Percentiles rank a stretch among this genome's conserved stretches.
Conservation (phyloP, 2,888 invertebrate genomes). For the Autographa pulchrina region DNA sequence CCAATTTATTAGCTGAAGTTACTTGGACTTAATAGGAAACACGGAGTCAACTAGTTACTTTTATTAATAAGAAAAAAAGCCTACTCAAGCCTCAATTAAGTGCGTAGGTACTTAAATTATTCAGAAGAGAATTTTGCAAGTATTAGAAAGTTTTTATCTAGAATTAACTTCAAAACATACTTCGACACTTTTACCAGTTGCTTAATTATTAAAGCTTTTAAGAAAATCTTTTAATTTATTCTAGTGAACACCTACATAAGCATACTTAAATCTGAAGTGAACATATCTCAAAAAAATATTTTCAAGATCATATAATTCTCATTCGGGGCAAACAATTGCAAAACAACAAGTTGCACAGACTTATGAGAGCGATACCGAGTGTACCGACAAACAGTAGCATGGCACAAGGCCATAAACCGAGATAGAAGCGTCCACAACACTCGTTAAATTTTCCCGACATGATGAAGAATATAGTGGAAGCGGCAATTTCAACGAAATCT, state of each 20-base stretch:
- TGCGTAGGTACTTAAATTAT: slow-evolving; percentile 47
- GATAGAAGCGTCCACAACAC: slow-evolving; percentile 36
- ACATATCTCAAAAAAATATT: background rate
- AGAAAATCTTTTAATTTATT: background rate
- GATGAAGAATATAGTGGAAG: slow-evolving; percentile 57
- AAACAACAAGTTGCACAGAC: slow-evolving; percentile 13
- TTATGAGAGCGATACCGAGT: slow-evolving; percentile 9
- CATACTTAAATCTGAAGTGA: background rate
- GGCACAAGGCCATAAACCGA: slow-evolving; percentile 34
- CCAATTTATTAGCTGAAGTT: slow-evolving; percentile 64
- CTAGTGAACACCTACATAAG: background rate
- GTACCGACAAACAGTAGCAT: slow-evolving; percentile 1
- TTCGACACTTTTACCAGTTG: slow-evolving; percentile 13
- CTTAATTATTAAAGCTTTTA: slow-evolving; percentile 31
- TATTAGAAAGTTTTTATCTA: slow-evolving; percentile 46
- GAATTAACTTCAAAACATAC: slow-evolving; percentile 32
- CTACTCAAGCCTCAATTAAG: slow-evolving; percentile 38
- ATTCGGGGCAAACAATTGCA: background rate
- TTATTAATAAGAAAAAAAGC: slow-evolving; percentile 54
- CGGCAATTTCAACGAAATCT: slow-evolving; percentile 52
- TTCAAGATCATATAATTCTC: background rate
- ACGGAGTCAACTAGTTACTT: slow-evolving; percentile 45
- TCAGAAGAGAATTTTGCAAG: slow-evolving; percentile 29
- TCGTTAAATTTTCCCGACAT: slow-evolving; percentile 51
- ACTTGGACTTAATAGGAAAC: slow-evolving; percentile 56